These are phyloP conservation scores for Acromyrmex charruanus DNA, from an alignment of 1,140 invertebrate genomes.

Conservation along the genomic window DNA sequence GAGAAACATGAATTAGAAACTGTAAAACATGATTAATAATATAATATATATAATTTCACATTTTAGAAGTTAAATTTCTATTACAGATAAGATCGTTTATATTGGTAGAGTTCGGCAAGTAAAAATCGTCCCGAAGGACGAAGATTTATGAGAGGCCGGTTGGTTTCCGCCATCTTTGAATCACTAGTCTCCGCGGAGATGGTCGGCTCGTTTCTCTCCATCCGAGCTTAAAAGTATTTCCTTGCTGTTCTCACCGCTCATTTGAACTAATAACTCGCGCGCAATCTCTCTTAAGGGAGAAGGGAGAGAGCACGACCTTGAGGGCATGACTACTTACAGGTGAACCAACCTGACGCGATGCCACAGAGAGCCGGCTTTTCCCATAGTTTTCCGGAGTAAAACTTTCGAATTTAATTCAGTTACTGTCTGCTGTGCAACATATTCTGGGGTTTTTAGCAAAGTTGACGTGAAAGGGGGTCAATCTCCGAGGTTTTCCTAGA, in stretches of 20 bases:
- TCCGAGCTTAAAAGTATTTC: slow-evolving; percentile 77
- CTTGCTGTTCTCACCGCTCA: slow-evolving; percentile 75
- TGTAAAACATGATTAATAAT: neutral
- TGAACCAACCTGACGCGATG: neutral
- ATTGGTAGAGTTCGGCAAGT: neutral
- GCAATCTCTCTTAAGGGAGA: slow-evolving; percentile 9
- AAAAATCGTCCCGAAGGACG: slow-evolving; percentile 14
- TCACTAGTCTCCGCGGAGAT: slow-evolving; percentile 70
- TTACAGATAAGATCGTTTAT: slow-evolving; percentile 13
- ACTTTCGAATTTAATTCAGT: slow-evolving; percentile 60
- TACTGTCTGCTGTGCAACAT: slow-evolving; percentile 38
- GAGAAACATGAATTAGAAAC: neutral
- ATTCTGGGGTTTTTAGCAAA: slow-evolving; percentile 8
- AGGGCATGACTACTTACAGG: slow-evolving; percentile 27
- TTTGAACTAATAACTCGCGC: slow-evolving; percentile 76
- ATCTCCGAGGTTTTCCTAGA: neutral
- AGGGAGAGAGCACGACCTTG: slow-evolving; percentile 15
- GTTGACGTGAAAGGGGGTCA: slow-evolving; percentile 2
- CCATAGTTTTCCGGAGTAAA: slow-evolving; percentile 57
- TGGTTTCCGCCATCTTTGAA: slow-evolving; percentile 66
- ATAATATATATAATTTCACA: neutral
- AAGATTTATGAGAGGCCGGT: slow-evolving; percentile 43
- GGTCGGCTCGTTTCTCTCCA: slow-evolving; percentile 68
- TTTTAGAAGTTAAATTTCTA: neutral
- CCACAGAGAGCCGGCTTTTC: slow-evolving; percentile 25